Base-by-base conservation (phyloP, 2,113 vertebrate genomes). In the Origma solitaria region DNA sequence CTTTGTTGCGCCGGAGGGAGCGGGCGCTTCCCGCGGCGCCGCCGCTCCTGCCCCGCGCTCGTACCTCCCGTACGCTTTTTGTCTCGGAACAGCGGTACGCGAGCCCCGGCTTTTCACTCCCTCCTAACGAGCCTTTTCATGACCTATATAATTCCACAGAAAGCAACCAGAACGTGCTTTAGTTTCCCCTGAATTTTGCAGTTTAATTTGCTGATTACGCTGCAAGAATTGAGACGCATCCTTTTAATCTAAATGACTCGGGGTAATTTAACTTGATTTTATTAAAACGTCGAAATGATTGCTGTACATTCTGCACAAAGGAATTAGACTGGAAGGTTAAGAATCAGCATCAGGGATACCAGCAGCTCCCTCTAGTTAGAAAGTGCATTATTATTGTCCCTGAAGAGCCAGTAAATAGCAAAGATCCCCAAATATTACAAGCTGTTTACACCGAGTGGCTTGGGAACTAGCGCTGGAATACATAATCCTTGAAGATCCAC, bases 361-460 rank as follows among this genome's bases (percentile, higher is more conserved):
- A 85, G 94, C 84, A 93, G 94, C 94, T 96, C 95, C 96, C 92
- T 96, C 95, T 96, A 96, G 95, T 85, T 91, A 86, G 83, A 87
- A 95, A 91, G 58, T 1, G 15, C 27, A 27, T 83, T 75, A 86
- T 92, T 90, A 88, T 87, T 54, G 56, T 37, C 56, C 60, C 78
- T 17, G 1, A 92, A 88, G 57, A 92, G 71, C 25, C 5, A 5
- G n/a, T 8, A 35, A 15, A 28, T 3, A 49, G 44, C 60, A 65
- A 62, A 90, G 50, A 82, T 5, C 37, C 38, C 12, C 61, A 45
- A 58, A 86, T 53, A 58, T 5, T 56, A 49, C 86, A 60, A 71
- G 79, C 93, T 65, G 16, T 42, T 82, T 66, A 82, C 33, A 50
- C 25, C 47, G 49, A 91, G 79, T 0, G 0, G 84, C 71, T 86